A percentile compares a stretch with the other conserved stretches of the same genome.
Conservation (phyloP, 2,888 invertebrate species). For the Napeogenes inachia region DNA sequence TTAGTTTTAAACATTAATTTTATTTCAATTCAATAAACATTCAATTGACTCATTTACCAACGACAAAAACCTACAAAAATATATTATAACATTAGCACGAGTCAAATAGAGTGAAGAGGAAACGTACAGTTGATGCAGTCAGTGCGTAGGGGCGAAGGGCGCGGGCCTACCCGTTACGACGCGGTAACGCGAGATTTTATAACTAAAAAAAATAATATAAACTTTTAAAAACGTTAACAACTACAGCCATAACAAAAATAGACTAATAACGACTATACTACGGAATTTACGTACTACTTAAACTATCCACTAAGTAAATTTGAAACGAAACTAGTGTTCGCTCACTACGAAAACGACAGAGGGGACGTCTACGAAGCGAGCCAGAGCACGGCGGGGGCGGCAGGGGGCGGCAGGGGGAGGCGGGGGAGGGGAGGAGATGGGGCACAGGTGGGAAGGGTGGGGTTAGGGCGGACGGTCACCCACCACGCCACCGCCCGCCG, state of each 20-base stretch:
- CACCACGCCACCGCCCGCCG: conserved; percentile 46
- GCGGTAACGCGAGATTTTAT: conserved; percentile 54
- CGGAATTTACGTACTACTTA: conserved; percentile 72
- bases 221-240: conserved; percentile 75
- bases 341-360: conserved; percentile 64
- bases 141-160: conserved; percentile 34
- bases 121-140: conserved; percentile 39
- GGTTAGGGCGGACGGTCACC: conserved; percentile 35
- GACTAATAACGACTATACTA: conserved; percentile 73
- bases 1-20: conserved; percentile 73
- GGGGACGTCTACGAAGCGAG: conserved; percentile 57
- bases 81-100: conserved; percentile 74
- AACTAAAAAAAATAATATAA: conserved; percentile 68
- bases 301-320: conserved; percentile 70
- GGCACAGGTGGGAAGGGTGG: conserved; percentile 17
- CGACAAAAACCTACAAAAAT: conserved; percentile 77
- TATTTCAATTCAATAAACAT: conserved; percentile 74
- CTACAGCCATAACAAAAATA: conserved; percentile 78
- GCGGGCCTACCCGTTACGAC: conserved; percentile 49
- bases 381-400: conserved; percentile 35
- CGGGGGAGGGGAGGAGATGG: conserved; percentile 34
- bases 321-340: conserved; percentile 72
- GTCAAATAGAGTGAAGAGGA: conserved; percentile 61
- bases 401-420: conserved; percentile 12
- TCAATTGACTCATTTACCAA: conserved; percentile 77